phyloP scores from a whole-genome alignment of 2,888 invertebrate species.

The Tiphia femorata region DNA sequence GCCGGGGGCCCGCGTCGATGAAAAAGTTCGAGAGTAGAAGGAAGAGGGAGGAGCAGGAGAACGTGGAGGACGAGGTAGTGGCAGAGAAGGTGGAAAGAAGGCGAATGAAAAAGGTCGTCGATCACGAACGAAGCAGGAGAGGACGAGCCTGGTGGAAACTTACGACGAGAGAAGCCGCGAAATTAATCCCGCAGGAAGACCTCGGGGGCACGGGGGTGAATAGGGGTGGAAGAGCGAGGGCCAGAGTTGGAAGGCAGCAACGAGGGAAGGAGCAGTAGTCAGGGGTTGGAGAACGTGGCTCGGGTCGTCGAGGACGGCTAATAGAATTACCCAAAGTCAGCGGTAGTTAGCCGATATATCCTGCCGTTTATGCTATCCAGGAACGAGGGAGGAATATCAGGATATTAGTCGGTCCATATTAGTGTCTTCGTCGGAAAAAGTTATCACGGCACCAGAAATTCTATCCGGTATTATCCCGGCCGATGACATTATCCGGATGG shows the following conservation, averaged over 20 bases:
- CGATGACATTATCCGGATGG: too few species aligned
- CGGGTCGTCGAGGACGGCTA: conserved; percentile 21
- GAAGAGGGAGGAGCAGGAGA: too few species aligned
- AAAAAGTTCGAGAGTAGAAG: too few species aligned
- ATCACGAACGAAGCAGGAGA: conserved; percentile 3
- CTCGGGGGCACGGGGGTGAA: not conserved
- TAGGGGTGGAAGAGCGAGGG: not conserved
- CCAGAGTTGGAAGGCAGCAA: too few species aligned
- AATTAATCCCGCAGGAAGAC: conserved; percentile 44
- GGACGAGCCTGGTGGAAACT: conserved; percentile 14
- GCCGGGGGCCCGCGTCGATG: not conserved
- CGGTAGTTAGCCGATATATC: conserved; percentile 29
- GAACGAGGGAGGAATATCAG: conserved; percentile 5
- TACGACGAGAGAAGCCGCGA: conserved; percentile 23
- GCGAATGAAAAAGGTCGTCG: conserved; percentile 3
- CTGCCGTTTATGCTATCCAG: conserved; percentile 12
- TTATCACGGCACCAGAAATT: too few species aligned
- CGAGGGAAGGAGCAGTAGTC: not conserved
- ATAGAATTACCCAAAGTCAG: conserved; percentile 43
- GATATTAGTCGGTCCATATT: conserved; percentile 8
- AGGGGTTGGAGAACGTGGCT: not conserved
- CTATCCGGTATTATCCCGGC: too few species aligned
- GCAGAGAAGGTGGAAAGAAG: not conserved
- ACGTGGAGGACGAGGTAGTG: not conserved
- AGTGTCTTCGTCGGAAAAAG: too few species aligned